These are phyloP conservation scores for Lycaena phlaeas DNA, from an alignment of 2,888 invertebrate species.

Conservation along the genomic window DNA sequence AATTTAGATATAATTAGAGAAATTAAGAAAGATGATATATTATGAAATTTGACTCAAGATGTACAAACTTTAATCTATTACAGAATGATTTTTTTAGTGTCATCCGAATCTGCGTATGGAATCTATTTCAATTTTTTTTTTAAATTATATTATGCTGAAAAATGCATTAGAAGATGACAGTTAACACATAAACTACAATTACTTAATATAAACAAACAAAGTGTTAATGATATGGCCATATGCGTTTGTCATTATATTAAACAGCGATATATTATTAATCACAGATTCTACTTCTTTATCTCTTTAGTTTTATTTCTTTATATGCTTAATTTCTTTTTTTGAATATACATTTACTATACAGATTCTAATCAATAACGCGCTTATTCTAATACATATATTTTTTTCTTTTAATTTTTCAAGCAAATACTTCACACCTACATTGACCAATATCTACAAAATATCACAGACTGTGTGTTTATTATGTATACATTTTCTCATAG, in stretches of 20 bases:
- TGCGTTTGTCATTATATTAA: conserved; percentile 50
- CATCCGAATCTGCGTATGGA: not conserved
- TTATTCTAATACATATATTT: conserved; percentile 64
- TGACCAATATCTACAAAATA: conserved; percentile 72
- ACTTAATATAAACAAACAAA: conserved; percentile 57
- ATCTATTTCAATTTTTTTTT: too few species aligned
- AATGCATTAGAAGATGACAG: conserved; percentile 32
- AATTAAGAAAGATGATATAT: too few species aligned
- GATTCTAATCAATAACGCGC: conserved; percentile 62
- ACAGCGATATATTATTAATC: conserved; percentile 65
- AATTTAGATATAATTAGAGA: too few species aligned
- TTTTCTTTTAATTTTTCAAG: conserved; percentile 68
- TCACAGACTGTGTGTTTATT: conserved; percentile 73
- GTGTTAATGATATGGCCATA: conserved; percentile 69
- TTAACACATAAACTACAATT: conserved; percentile 29
- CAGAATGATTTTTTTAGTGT: too few species aligned
- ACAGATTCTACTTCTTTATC: conserved; percentile 59
- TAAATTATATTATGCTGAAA: conserved; percentile 32
- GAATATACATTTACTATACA: conserved; percentile 59
- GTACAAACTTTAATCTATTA: too few species aligned
- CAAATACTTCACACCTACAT: conserved; percentile 67
- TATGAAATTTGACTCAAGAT: not conserved
- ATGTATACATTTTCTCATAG: conserved; percentile 73
- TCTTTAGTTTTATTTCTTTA: conserved; percentile 36
- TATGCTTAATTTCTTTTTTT: conserved; percentile 39